phyloP scores from a whole-genome alignment of 2,888 invertebrate species.

The Limnephilus marmoratus region DNA sequence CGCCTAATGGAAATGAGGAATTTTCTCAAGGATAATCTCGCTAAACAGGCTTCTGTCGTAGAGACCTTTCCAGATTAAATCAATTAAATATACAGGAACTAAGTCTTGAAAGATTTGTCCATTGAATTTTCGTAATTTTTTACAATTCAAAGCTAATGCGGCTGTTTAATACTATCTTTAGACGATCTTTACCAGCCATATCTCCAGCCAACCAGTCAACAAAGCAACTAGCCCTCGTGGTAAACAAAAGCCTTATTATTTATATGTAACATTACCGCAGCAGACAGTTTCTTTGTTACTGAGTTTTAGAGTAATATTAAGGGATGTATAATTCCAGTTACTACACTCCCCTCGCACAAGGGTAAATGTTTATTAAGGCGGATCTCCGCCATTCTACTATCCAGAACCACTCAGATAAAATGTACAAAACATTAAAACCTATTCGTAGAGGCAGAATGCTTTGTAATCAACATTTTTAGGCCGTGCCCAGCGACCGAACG shows the following conservation, averaged over 20 bases:
- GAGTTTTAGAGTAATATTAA: conserved; percentile 62
- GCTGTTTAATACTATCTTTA: background rate
- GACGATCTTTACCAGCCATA: background rate
- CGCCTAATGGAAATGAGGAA: background rate
- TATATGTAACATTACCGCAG: conserved; percentile 63
- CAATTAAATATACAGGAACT: background rate
- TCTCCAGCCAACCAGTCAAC: background rate
- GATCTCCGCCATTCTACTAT: background rate
- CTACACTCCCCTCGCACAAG: conserved; percentile 54
- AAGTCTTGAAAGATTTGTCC: background rate
- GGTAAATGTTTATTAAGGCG: conserved; percentile 63
- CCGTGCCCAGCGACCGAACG: background rate
- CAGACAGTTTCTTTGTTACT: conserved; percentile 63
- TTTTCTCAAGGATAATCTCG: background rate
- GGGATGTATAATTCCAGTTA: conserved; percentile 56
- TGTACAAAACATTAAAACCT: background rate
- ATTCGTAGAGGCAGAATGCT: background rate
- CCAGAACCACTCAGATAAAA: background rate
- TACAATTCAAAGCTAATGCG: background rate
- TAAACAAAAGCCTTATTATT: conserved; percentile 64
- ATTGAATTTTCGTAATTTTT: background rate
- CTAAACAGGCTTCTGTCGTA: too few relatives aligned
- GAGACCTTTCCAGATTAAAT: too few relatives aligned
- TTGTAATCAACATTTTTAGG: conserved; percentile 8
- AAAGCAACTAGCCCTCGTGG: conserved; percentile 44